Conservation (phyloP, 2,113 vertebrate genomes). For the Prunella himalayana region DNA sequence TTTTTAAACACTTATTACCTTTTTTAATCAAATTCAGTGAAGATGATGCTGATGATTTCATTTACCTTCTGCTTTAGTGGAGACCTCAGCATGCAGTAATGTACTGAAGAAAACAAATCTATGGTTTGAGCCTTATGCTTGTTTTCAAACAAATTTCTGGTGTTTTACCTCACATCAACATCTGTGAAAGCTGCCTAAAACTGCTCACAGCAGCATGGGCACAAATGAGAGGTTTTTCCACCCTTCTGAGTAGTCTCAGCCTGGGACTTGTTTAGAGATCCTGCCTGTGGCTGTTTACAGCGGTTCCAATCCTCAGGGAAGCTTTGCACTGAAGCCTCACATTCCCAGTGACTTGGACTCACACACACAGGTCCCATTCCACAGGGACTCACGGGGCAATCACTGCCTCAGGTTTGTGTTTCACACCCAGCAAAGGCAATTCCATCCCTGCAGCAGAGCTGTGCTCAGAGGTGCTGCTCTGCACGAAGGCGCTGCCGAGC, state of each 20-base stretch:
- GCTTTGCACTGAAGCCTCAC: neutral
- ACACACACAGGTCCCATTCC: neutral
- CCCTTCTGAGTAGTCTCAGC: neutral
- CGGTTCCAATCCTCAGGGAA: neutral
- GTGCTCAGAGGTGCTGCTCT: neutral
- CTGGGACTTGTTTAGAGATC: neutral
- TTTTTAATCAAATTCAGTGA: neutral
- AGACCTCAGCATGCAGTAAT: neutral
- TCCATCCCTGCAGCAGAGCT: neutral
- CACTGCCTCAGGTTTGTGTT: neutral
- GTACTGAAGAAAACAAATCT: neutral
- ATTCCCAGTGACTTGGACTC: neutral
- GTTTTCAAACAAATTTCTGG: neutral
- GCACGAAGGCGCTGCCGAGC: rapidly evolving
- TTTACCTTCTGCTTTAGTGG: neutral
- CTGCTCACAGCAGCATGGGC: neutral
- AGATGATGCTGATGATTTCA: neutral
- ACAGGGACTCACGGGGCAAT: rapidly evolving
- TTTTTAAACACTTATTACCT: neutral
- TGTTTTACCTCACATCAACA: neutral
- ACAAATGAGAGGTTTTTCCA: neutral
- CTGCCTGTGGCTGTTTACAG: neutral
- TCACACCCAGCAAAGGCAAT: neutral
- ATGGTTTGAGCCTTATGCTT: neutral
- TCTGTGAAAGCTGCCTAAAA: neutral